phyloP scores from a whole-genome alignment of 2,888 invertebrate genomes.

The Sinopyrophorus schimmeli region DNA sequence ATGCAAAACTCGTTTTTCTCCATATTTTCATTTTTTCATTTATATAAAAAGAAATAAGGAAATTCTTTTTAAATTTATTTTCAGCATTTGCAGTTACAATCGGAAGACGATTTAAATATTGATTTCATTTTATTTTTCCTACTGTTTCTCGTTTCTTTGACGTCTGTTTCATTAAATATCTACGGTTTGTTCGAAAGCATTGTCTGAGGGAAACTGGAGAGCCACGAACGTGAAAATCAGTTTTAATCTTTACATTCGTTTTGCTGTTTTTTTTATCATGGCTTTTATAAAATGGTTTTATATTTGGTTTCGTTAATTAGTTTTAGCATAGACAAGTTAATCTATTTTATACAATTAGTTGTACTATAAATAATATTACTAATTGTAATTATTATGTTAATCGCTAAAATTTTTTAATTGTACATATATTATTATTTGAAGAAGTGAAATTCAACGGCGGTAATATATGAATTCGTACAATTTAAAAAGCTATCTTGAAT shows the following conservation, averaged over 20 bases:
- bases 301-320: conserved; percentile 21
- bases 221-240: conserved; percentile 16
- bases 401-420: too few relatives aligned
- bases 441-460: too few relatives aligned
- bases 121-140: conserved; percentile 20
- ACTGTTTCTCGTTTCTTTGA: conserved; percentile 26
- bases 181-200: conserved; percentile 25
- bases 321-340: too few relatives aligned
- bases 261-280: conserved; percentile 20
- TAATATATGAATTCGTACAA: too few relatives aligned
- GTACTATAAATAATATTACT: conserved; percentile 17
- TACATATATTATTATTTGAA: too few relatives aligned
- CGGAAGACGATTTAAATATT: conserved; percentile 15
- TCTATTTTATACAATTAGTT: too few relatives aligned
- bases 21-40: conserved; percentile 11
- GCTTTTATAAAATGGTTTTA: conserved; percentile 20
- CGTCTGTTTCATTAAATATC: conserved; percentile 27
- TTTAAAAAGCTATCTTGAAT: too few relatives aligned
- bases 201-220: conserved; percentile 9
- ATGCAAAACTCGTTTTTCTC: conserved; percentile 1
- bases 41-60: conserved; percentile 10
- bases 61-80: conserved; percentile 18
- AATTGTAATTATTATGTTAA: conserved; percentile 12
- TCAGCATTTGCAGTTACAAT: conserved; percentile 8
- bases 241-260: conserved; percentile 25